Base-by-base conservation (phyloP, 2,888 invertebrate species). In the Tinea trinotella region DNA sequence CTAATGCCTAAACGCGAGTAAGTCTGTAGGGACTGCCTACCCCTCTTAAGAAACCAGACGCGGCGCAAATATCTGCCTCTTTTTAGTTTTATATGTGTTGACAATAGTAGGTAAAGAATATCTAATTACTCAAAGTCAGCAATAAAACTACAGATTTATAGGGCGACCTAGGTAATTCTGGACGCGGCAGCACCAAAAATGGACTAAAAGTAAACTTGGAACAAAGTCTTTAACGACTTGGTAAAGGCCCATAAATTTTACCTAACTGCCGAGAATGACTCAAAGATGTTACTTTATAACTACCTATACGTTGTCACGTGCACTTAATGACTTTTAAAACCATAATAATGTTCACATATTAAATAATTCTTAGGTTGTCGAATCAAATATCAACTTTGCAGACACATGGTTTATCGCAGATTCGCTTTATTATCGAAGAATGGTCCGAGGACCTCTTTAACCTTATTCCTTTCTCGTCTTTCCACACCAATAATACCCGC, bases 211-310 rank as follows among this genome's bases (percentile, higher is more conserved):
- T 50, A 50, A 50, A 50, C 24, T 50, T 36, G 19, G 36, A 53
- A 40, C 53, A 40, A 22, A 40, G 36, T 20, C 36, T 40, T 40
- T 53, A 53, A 53, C 36, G 53, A 53, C 53, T 53, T 53, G 40
- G 40, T 53, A 36, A 53, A 53, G 40, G 53, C 35, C 36, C 40
- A 40, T 53, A 53, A 53, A 53, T 53, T 36, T 20, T 9, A n/a
- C 15, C 35, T 53, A 53, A 53, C 36, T 53, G 53, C 53, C 44
- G 20, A 40, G 53, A 50, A 50, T 50, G 22, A 24, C 5, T 12
- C 24, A 20, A 50, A 50, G 50, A 50, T 50, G 50, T 50, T 50
- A 50, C 24, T 48, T 48, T 48, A 48, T 20, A 48, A 46, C 46
- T 46, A 22, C 50, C 50, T 50, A 50, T 24, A 24, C 18, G 24